These are phyloP conservation scores for Artemia franciscana DNA, from an alignment of 1,140 invertebrate genomes.

Conservation along the genomic window DNA sequence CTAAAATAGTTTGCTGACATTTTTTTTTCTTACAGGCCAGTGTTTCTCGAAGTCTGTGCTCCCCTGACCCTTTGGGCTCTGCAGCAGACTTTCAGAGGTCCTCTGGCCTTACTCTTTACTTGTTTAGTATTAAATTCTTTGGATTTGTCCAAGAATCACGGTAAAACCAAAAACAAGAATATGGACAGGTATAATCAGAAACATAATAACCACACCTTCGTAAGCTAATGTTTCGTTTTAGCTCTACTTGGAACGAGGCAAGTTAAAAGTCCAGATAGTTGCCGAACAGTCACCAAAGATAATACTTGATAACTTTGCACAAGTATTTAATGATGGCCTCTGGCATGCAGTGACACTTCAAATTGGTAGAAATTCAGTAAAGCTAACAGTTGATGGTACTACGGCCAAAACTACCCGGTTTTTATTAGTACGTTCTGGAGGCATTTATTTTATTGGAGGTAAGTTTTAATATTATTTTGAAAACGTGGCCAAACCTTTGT, in stretches of 20 bases:
- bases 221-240: constrained; percentile 17
- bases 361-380: constrained; percentile 38
- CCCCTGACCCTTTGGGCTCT: too few species aligned
- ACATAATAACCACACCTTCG: constrained; percentile 1
- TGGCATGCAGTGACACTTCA: constrained; percentile 63
- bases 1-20: too few species aligned
- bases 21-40: too few species aligned
- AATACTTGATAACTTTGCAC: constrained; percentile 51
- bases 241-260: constrained; percentile 53
- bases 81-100: too few species aligned
- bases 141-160: too few species aligned
- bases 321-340: constrained; percentile 61
- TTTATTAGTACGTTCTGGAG: constrained; percentile 46
- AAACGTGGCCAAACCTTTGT: too few species aligned
- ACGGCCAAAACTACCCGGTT: constrained; percentile 51
- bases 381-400: constrained; percentile 46
- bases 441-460: constrained; percentile 50
- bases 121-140: too few species aligned
- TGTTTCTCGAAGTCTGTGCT: too few species aligned
- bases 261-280: constrained; percentile 52
- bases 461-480: constrained; percentile 10
- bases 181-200: too few species aligned
- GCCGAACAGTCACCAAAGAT: constrained; percentile 35
- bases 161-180: too few species aligned
- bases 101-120: too few species aligned